These are phyloP conservation scores for Hemistola chrysoprasaria DNA, from an alignment of 2,888 invertebrate genomes.

Conservation along the genomic window DNA sequence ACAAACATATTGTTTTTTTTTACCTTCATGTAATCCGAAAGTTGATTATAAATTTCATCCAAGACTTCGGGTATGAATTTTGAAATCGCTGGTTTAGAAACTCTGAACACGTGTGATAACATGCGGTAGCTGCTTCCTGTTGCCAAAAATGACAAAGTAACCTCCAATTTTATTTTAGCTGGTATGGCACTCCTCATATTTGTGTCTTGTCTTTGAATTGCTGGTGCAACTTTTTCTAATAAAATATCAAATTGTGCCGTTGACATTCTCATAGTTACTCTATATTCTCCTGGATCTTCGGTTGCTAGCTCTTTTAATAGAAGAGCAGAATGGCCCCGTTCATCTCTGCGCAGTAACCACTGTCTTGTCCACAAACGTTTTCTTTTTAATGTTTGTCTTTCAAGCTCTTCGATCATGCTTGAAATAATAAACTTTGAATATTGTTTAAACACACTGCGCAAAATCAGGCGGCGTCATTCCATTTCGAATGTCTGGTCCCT, in stretches of 20 bases:
- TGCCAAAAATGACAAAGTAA: constrained; percentile 36
- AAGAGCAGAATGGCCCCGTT: constrained; percentile 29
- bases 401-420: constrained; percentile 9
- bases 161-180: constrained; percentile 37
- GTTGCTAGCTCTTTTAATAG: constrained; percentile 25
- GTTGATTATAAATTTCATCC: constrained; percentile 9
- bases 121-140: constrained; percentile 32
- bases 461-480: constrained; percentile 12
- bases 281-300: constrained; percentile 28
- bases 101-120: constrained; percentile 35
- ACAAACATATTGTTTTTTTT: constrained; percentile 15
- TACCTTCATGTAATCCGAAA: constrained; percentile 18
- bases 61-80: constrained; percentile 29
- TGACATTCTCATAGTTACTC: constrained; percentile 19
- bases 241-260: constrained; percentile 26
- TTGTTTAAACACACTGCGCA: constrained; percentile 12
- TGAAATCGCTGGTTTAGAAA: constrained; percentile 30
- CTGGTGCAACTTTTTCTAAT: constrained; percentile 22
- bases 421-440: constrained; percentile 17
- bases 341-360: constrained; percentile 15
- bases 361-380: constrained; percentile 22
- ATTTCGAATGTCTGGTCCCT: constrained; percentile 8
- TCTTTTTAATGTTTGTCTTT: constrained; percentile 14
- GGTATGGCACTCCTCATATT: constrained; percentile 36
- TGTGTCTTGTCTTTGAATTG: constrained; percentile 32